Conservation (phyloP, 2,888 invertebrate species). For the Anodontia alba region DNA sequence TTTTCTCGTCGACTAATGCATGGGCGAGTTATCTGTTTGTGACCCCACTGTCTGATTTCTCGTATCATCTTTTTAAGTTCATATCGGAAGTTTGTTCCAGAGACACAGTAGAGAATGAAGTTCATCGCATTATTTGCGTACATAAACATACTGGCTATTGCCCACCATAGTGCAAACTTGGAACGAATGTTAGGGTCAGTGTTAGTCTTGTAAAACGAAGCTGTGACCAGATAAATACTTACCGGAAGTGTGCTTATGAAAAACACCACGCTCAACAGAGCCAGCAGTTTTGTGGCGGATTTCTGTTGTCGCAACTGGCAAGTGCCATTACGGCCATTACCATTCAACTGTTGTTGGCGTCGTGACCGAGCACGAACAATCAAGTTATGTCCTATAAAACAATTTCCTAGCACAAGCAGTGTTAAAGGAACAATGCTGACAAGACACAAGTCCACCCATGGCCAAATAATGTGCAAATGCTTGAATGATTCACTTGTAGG, state of each 20-base stretch:
- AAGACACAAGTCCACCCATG: background rate
- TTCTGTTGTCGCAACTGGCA: background rate
- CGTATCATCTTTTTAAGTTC: background rate
- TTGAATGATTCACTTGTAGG: background rate
- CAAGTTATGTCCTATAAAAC: background rate
- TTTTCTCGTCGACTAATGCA: background rate
- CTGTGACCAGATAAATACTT: background rate
- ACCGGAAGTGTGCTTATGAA: background rate
- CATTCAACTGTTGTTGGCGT: background rate
- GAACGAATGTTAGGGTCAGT: background rate
- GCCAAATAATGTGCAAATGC: background rate
- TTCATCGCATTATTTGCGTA: background rate
- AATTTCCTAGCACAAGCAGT: background rate
- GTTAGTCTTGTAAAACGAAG: background rate
- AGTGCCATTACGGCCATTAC: background rate
- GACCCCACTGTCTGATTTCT: background rate
- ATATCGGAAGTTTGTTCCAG: background rate
- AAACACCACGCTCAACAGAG: background rate
- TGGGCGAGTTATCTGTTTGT: background rate
- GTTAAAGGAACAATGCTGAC: background rate
- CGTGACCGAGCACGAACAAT: background rate
- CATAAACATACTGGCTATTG: background rate
- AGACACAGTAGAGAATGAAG: background rate
- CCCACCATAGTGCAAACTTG: background rate
- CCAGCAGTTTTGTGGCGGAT: background rate